Conservation (phyloP, 2,113 vertebrate species). For the Murina feae region DNA sequence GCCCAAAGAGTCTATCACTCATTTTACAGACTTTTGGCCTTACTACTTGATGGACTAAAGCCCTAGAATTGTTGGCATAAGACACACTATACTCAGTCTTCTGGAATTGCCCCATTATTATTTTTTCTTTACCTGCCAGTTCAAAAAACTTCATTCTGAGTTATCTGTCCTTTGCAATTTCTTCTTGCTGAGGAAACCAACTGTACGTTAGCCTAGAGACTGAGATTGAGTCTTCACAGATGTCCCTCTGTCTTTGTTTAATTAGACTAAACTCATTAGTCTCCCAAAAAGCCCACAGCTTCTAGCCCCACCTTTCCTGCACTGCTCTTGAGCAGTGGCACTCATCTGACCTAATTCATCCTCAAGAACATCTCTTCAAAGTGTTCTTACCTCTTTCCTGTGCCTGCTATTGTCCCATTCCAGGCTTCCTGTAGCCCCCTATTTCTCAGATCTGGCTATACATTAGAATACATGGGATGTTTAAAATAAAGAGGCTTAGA, state of each 20-base stretch:
- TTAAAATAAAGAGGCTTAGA: not conserved
- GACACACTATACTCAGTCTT: not conserved
- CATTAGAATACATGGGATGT: not conserved
- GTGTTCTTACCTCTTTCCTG: not conserved
- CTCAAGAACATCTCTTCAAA: not conserved
- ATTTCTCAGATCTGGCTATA: not conserved
- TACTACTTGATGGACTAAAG: not conserved
- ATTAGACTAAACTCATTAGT: not conserved
- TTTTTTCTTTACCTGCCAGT: conserved; percentile 34
- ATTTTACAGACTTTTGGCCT: not conserved
- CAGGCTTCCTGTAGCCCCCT: not conserved
- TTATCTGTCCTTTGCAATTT: not conserved
- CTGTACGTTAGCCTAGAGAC: not conserved
- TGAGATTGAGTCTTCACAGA: not conserved
- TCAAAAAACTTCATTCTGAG: conserved; percentile 29
- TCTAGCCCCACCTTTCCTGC: not conserved
- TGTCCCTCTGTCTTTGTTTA: not conserved
- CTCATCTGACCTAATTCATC: not conserved
- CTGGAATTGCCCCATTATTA: not conserved
- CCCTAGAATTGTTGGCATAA: not conserved
- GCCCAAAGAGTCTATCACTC: not conserved
- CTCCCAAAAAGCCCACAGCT: not conserved
- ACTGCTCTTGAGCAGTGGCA: not conserved
- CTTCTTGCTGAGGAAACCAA: conserved; percentile 15
- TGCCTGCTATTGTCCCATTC: not conserved